phyloP scores from a whole-genome alignment of 2,113 vertebrate genomes.

The Poeciliopsis turrubarensis region DNA sequence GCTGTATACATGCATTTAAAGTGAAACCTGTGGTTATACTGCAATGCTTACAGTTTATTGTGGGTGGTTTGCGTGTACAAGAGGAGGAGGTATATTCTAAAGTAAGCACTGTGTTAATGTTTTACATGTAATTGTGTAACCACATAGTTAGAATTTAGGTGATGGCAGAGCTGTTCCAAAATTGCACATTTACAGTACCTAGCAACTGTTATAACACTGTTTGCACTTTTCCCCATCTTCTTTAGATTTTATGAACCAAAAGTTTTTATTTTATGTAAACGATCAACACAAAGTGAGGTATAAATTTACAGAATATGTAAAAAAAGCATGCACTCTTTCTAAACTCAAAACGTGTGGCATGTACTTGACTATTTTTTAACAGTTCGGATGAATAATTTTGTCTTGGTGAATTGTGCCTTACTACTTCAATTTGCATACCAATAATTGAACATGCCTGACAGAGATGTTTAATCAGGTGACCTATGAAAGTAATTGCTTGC shows the following conservation, averaged over 20 bases:
- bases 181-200: background rate
- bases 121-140: slow-evolving; percentile 10
- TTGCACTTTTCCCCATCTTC: background rate
- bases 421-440: no score
- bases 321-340: background rate
- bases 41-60: slow-evolving; percentile 36
- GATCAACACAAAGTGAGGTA: background rate
- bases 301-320: background rate
- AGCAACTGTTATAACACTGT: background rate
- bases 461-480: no score
- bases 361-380: background rate
- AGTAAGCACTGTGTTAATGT: slow-evolving; percentile 16
- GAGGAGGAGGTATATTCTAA: slow-evolving; percentile 23
- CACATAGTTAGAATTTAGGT: slow-evolving; percentile 4
- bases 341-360: background rate
- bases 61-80: slow-evolving; percentile 40
- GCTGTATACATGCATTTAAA: slow-evolving; percentile 36
- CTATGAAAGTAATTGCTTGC: no score
- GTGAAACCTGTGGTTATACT: slow-evolving; percentile 49
- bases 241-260: background rate
- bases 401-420: no score
- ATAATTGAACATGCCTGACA: no score
- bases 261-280: background rate
- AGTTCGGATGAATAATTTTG: background rate
- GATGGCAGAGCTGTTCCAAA: background rate